Evolutionary conservation across 2,888 invertebrate species (phyloP).

Genomic region (Clistopyga incitator): DNA sequence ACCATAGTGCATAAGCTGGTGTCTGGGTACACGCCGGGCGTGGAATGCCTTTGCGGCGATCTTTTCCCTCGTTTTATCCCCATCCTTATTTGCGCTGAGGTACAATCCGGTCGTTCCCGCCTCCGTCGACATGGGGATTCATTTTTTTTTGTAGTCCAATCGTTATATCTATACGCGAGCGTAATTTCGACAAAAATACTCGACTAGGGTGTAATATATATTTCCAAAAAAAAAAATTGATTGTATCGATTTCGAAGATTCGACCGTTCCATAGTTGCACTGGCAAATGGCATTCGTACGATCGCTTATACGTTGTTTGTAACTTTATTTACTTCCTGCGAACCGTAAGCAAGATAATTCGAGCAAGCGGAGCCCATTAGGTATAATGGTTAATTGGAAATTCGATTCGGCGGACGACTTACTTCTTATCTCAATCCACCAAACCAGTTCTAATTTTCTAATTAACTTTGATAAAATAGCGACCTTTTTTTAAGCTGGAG

Average conservation of each 20-base stretch:
- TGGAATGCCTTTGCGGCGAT: constrained; percentile 60
- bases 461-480: not conserved
- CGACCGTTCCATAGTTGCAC: constrained; percentile 38
- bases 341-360: constrained; percentile 53
- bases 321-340: constrained; percentile 58
- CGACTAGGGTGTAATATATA: constrained; percentile 38
- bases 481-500: not conserved
- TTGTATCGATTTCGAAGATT: constrained; percentile 16
- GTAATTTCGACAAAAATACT: constrained; percentile 28
- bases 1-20: constrained; percentile 46
- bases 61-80: constrained; percentile 65
- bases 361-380: constrained; percentile 16
- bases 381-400: constrained; percentile 53
- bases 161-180: constrained; percentile 35
- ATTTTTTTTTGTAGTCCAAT: constrained; percentile 5
- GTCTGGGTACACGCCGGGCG: constrained; percentile 56
- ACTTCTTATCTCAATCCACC: not conserved
- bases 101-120: constrained; percentile 66
- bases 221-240: constrained; percentile 20
- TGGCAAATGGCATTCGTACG: constrained; percentile 52
- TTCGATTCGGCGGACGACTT: constrained; percentile 47
- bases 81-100: constrained; percentile 70
- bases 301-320: constrained; percentile 55
- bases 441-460: constrained; percentile 22
- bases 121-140: constrained; percentile 55